Conservation (phyloP, 2,888 invertebrate genomes). For the Nowickia ferox region DNA sequence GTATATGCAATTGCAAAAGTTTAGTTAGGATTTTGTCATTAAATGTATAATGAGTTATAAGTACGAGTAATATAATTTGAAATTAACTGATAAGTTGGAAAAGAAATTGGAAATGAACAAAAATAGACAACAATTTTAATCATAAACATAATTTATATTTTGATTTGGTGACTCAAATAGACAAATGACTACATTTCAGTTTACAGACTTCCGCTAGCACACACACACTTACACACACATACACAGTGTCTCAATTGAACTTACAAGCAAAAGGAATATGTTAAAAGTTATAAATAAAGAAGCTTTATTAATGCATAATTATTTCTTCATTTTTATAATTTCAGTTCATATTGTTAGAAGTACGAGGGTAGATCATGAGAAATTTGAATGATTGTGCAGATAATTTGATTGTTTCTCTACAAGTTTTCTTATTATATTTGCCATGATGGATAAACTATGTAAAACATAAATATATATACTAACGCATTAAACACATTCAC, state of each 20-base stretch:
- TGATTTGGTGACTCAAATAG: constrained; percentile 31
- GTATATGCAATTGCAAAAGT: constrained; percentile 36
- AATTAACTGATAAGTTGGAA: constrained; percentile 23
- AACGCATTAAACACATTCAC: no score
- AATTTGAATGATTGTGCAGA: not conserved
- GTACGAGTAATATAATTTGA: constrained; percentile 34
- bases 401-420: no score
- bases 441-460: no score
- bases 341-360: not conserved
- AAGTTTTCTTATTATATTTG: no score
- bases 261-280: not conserved
- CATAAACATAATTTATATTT: constrained; percentile 27
- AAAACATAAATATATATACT: no score
- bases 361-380: constrained; percentile 11
- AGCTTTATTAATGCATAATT: constrained; percentile 55
- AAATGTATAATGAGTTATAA: constrained; percentile 48
- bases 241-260: not conserved
- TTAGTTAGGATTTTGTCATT: constrained; percentile 29
- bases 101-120: not conserved
- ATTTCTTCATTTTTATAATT: constrained; percentile 1
- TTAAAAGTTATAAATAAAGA: constrained; percentile 59
- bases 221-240: not conserved
- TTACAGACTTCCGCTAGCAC: constrained; percentile 2
- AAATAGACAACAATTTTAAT: constrained; percentile 17
- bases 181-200: constrained; percentile 26